Evolutionary conservation across 2,113 vertebrate species (phyloP), one percentile per base, ranked within the genome.

Genomic region (Lagopus leucura): DNA sequence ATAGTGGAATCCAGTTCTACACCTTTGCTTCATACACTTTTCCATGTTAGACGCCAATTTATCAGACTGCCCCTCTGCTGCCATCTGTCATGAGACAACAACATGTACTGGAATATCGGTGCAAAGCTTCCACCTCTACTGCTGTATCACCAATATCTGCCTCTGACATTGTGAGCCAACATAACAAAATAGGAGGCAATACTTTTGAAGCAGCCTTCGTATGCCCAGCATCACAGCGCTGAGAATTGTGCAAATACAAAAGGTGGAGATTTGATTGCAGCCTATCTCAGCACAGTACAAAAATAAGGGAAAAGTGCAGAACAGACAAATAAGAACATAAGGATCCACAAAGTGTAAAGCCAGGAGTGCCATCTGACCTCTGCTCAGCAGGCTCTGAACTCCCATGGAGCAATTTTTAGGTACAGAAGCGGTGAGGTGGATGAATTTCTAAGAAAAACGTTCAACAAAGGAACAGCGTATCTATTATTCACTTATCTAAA

Each of bases 361-460:
- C 64, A 70, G 36, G 16, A 92, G 36, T 88, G 45, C 55, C 67
- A 89, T 27, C 28, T 3, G 4, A 82, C 8, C 50, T 58, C 58
- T 28, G 9, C 10, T 27, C 4, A 1, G 45, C 18, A 65, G 38
- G 40, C 19, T 50, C 0, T 7, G 66, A 84, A 50, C 42, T 58
- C 19, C 45, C 36, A 16, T 2, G 16, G 16, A 42, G 22, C 15
- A 65, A 67, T 3, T 76, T 54, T 47, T 42, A 25, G 1, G 6
- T 18, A 88, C 18, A 42, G 77, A 81, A 64, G 45, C 11, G 0
- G 0, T 30, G 72, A 52, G 50, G 21, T 74, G 32, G n/a, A 52
- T 66, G 69, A 93, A 10, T 45, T 86, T 77, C 50, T 50, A 60
- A 76, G 43, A 66, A 20, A 86, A 78, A 87, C 42, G 25, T 71